phyloP scores from a whole-genome alignment of 2,888 invertebrate genomes.

The Rhamphomyia laevipes region DNA sequence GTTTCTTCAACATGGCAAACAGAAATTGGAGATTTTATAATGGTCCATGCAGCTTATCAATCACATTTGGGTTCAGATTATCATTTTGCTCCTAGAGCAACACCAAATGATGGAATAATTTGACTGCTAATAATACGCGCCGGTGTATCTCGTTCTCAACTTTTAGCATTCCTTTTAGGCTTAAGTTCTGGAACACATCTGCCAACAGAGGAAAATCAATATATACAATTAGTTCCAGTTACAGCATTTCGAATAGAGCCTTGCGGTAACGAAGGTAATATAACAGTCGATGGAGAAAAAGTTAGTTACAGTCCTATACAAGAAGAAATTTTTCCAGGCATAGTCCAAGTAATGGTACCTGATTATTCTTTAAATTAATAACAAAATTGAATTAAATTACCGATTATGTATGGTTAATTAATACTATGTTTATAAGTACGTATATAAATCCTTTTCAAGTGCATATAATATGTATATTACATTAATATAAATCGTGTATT shows the following conservation, averaged over 20 bases:
- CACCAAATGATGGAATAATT: slow-evolving; percentile 81
- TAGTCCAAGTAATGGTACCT: no score
- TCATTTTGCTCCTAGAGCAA: slow-evolving; percentile 75
- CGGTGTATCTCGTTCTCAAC: slow-evolving; percentile 64
- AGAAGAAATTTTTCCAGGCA: slow-evolving; percentile 69
- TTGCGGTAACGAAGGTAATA: slow-evolving; percentile 50
- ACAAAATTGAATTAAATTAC: no score
- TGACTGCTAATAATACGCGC: slow-evolving; percentile 78
- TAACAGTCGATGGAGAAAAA: slow-evolving; percentile 89
- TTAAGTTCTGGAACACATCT: slow-evolving; percentile 75
- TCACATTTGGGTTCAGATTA: slow-evolving; percentile 80
- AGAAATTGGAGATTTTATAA: slow-evolving; percentile 61
- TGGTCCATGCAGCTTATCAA: slow-evolving; percentile 82
- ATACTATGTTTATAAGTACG: no score
- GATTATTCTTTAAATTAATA: no score
- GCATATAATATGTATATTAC: no score
- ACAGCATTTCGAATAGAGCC: slow-evolving; percentile 88
- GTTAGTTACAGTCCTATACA: slow-evolving; percentile 82
- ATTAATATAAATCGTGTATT: no score
- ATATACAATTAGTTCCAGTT: slow-evolving; percentile 67
- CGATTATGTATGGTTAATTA: no score
- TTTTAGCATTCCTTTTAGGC: slow-evolving; percentile 68
- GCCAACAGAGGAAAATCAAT: slow-evolving; percentile 50
- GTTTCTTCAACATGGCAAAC: slow-evolving; percentile 66
- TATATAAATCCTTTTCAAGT: no score